Percentiles rank a stretch among this genome's conserved stretches.
Evolutionary conservation across 2,797 vertebrate genomes (phyloP).

Genomic region (Neoniphon sammara): DNA sequence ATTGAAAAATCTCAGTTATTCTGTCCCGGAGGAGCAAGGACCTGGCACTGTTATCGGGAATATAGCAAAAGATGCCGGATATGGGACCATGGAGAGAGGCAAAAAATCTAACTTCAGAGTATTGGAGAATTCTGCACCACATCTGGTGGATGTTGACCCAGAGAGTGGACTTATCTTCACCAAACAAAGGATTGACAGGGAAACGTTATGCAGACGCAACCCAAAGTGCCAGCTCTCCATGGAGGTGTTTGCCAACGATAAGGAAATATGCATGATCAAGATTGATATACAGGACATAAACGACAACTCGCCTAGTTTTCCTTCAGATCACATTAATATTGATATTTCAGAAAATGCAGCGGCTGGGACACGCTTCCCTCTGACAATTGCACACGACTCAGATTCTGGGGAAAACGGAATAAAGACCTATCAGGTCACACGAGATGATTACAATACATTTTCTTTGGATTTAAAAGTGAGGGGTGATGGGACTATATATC

Average conservation of each 20-base stretch:
- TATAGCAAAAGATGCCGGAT: conserved; percentile 95
- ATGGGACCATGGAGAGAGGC: conserved; percentile 86
- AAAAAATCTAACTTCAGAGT: conserved; percentile 95
- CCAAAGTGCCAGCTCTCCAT: conserved; percentile 97
- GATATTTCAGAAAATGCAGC: conserved; percentile 84
- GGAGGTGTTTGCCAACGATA: conserved; percentile 98
- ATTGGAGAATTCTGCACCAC: conserved; percentile 97
- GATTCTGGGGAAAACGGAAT: conserved; percentile 96
- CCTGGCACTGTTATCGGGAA: conserved; percentile 97
- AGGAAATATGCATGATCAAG: conserved; percentile 98
- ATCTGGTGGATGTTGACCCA: conserved; percentile 95
- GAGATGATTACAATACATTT: conserved; percentile 96
- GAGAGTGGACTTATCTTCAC: conserved; percentile 97
- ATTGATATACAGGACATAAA: conserved; percentile 85
- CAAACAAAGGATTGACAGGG: conserved; percentile 97
- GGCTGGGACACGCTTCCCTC: conserved; percentile 82
- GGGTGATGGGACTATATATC: conserved; percentile 97
- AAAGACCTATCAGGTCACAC: conserved; percentile 95
- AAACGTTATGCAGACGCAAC: conserved; percentile 93
- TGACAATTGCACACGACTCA: conserved; percentile 94
- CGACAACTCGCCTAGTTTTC: conserved; percentile 84
- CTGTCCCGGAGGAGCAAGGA: conserved; percentile 96
- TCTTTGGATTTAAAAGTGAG: conserved; percentile 97
- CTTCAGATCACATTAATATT: conserved; percentile 81
- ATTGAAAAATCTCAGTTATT: conserved; percentile 97